Conservation (phyloP, 2,888 invertebrate species). For the Gnatocerus cornutus region DNA sequence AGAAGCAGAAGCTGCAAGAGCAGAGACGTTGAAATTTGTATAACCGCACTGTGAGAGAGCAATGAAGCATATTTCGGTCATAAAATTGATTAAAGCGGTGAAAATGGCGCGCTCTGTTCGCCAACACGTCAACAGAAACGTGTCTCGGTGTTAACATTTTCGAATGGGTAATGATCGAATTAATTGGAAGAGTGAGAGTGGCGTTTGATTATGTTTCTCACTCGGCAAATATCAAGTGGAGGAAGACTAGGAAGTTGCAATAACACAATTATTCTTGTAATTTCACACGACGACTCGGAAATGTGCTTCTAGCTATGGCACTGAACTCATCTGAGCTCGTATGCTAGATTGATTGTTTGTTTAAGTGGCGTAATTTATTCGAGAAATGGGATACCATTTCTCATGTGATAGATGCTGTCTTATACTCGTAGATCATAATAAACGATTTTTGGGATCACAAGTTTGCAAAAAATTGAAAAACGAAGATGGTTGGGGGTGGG, state of each 20-base stretch:
- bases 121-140: constrained; percentile 40
- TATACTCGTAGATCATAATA: constrained; percentile 8
- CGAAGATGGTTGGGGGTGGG: too few relatives aligned
- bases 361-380: constrained; percentile 31
- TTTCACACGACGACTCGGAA: constrained; percentile 50
- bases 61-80: constrained; percentile 43
- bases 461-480: not conserved
- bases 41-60: constrained; percentile 40
- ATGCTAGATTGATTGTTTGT: constrained; percentile 36
- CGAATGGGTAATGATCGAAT: constrained; percentile 31
- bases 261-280: constrained; percentile 57
- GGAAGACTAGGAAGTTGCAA: constrained; percentile 53
- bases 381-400: constrained; percentile 24
- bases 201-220: constrained; percentile 26
- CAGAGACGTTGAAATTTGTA: constrained; percentile 39
- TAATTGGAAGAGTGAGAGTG: constrained; percentile 16
- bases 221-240: constrained; percentile 40
- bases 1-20: constrained; percentile 17
- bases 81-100: constrained; percentile 45
- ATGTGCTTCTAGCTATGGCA: constrained; percentile 27
- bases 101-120: constrained; percentile 29
- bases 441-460: not conserved
- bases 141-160: constrained; percentile 1
- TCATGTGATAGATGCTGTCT: not conserved
- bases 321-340: constrained; percentile 10